Evolutionary conservation across 2,888 invertebrate genomes (phyloP), one percentile per base, ranked within the genome.

Genomic region (Cecidostiba fungosa): DNA sequence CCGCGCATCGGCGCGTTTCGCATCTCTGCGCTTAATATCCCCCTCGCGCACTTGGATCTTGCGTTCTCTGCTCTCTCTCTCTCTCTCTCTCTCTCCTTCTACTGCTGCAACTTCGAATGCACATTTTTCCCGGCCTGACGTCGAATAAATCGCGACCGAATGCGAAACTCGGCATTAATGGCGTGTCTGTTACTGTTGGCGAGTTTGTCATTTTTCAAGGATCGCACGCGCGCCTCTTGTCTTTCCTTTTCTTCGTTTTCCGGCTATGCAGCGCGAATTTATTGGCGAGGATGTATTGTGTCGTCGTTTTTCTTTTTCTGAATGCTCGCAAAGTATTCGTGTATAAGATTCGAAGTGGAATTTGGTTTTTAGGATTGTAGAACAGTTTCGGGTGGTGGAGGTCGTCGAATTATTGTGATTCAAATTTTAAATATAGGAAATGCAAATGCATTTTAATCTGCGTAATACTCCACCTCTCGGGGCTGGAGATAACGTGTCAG

Each of bases 191-290:
- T 85, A 81, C 82, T 82, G 82, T 79, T 74, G 82, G 39, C 74
- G 76, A 77, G 76, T 85, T 85, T 78, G 76, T 85, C 85, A 85
- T 85, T 85, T 85, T 82, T 82, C 82, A 85, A 85, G 80, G 50
- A 62, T 72, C 84, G 32, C 36, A n/a, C 54, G 10, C 19, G 62
- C 78, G 36, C 43, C 62, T 62, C 62, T 62, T 62, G 23, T 62
- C 62, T n/a, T n/a, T 29, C 29, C 66, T 66, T 66, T 66, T 29
- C 29, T 66, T 66, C 29, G 2, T 66, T 66, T 66, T 66, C 29
- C 66, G 26, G 23, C 26, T 16, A 4, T 66, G 29, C 29, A 29
- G 26, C 12, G n/a, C 14, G 66, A 8, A 66, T 66, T 66, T 66
- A 66, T 66, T 66, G 66, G 26, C 16, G 29, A 66, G 29, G 23